A percentile compares a stretch with the other conserved stretches of the same genome.
Conservation (phyloP, 92 coral and sea anemone species). For the Porites rus region DNA sequence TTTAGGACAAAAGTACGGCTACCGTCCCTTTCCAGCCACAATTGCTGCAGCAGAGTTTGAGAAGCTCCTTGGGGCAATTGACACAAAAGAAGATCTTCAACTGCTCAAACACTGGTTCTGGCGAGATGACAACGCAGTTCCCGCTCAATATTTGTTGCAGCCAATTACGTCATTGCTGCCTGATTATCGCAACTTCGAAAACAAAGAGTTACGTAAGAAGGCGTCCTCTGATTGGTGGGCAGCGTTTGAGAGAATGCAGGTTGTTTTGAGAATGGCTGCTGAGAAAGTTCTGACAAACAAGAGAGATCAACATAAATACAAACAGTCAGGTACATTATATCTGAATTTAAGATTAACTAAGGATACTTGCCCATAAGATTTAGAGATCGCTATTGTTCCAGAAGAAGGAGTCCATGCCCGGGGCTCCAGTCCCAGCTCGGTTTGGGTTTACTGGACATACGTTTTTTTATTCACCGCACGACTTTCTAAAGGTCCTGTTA, state of each 20-base stretch:
- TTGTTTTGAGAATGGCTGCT: constrained; percentile 85
- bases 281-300: constrained; percentile 73
- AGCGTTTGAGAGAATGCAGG: constrained; percentile 94
- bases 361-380: background rate
- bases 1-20: constrained; percentile 98
- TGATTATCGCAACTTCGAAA: constrained; percentile 86
- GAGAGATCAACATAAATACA: constrained; percentile 78
- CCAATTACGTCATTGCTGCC: constrained; percentile 93
- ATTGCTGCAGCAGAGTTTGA: constrained; percentile 83
- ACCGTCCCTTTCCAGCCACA: constrained; percentile 96
- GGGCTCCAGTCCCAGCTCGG: too few species aligned
- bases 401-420: too few species aligned
- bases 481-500: too few species aligned
- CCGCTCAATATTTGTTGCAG: constrained; percentile 85
- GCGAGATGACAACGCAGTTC: constrained; percentile 91
- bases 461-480: too few species aligned
- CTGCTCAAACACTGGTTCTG: constrained; percentile 85
- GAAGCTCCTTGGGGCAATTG: constrained; percentile 74
- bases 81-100: constrained; percentile 65
- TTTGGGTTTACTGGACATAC: too few species aligned
- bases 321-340: constrained; percentile 85
- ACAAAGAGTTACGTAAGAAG: constrained; percentile 81
- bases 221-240: constrained; percentile 97
- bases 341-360: too few species aligned
- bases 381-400: background rate